Evolutionary conservation across 2,113 vertebrate genomes (phyloP).

Genomic region (Heterochromis multidens): DNA sequence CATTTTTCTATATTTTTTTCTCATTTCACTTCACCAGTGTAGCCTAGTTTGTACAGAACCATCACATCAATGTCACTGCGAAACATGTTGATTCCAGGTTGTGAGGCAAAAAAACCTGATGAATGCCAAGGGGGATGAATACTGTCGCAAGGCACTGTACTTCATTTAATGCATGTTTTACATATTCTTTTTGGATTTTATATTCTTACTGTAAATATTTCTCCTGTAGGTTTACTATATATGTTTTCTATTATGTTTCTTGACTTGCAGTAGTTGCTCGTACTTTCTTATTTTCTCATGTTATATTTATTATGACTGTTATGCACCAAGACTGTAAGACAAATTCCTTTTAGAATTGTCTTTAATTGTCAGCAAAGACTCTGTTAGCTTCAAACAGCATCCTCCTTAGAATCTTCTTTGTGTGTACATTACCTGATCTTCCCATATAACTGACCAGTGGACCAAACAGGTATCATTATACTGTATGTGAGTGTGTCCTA

Average conservation of each 20-base stretch:
- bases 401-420: neutral
- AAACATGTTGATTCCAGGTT: no score
- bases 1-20: no score
- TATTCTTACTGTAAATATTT: neutral
- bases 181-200: neutral
- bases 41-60: no score
- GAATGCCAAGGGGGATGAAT: no score
- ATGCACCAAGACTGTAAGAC: neutral
- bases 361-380: neutral
- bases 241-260: neutral
- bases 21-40: no score
- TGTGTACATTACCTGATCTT: neutral
- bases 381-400: neutral
- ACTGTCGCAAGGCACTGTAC: no score
- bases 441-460: neutral
- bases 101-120: no score
- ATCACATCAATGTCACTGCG: no score
- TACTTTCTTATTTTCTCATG: neutral
- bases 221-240: neutral
- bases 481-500: neutral
- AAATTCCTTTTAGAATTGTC: neutral
- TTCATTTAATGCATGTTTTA: neutral
- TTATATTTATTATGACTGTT: neutral
- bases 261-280: neutral
- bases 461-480: neutral